These are phyloP conservation scores for Drosophila falleni DNA, from an alignment of 2,888 invertebrate species.

Conservation along the genomic window DNA sequence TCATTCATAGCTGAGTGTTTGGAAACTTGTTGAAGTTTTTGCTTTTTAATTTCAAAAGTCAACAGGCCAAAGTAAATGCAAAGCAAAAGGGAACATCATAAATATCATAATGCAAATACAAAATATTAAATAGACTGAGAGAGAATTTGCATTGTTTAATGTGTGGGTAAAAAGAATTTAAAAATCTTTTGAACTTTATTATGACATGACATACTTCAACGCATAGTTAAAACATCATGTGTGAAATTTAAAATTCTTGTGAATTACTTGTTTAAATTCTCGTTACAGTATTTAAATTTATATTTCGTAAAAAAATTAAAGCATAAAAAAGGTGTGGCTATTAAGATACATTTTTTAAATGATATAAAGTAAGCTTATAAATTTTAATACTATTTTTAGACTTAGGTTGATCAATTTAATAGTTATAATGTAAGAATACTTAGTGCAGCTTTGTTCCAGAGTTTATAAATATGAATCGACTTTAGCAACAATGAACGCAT, in stretches of 20 bases:
- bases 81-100: conserved; percentile 31
- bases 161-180: conserved; percentile 22
- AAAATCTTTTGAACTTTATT: conserved; percentile 8
- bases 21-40: conserved; percentile 44
- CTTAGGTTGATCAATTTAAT: background rate
- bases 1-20: conserved; percentile 2
- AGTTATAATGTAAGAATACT: background rate
- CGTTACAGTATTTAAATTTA: background rate
- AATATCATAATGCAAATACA: conserved; percentile 39
- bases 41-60: conserved; percentile 69
- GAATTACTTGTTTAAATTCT: background rate
- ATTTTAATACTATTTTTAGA: background rate
- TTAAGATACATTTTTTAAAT: too few relatives aligned
- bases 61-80: conserved; percentile 40
- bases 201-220: background rate
- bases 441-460: background rate
- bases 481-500: conserved; percentile 15
- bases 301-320: background rate
- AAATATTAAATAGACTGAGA: conserved; percentile 23
- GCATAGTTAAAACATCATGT: background rate
- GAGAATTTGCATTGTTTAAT: conserved; percentile 36
- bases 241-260: background rate
- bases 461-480: background rate
- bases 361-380: too few relatives aligned
- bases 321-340: too few relatives aligned